These are phyloP conservation scores for Anoplolepis gracilipes DNA, from an alignment of 1,140 invertebrate species.

Conservation along the genomic window DNA sequence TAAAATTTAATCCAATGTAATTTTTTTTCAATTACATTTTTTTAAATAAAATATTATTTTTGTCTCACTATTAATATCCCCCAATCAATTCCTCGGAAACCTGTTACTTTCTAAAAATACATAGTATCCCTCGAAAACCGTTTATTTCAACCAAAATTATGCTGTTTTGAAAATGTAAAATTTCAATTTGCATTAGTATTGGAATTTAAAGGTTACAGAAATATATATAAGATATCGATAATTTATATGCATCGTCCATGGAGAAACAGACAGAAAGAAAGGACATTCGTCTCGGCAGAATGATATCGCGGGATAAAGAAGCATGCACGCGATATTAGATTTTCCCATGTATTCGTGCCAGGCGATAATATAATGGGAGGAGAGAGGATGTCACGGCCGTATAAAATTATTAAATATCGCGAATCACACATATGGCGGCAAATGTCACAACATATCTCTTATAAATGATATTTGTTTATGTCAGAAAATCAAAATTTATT, in stretches of 20 bases:
- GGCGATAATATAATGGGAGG: constrained; percentile 51
- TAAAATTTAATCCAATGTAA: too few relatives aligned
- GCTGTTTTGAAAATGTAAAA: too few relatives aligned
- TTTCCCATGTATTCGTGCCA: constrained; percentile 58
- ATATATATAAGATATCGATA: background rate
- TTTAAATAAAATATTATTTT: too few relatives aligned
- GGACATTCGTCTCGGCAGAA: constrained; percentile 53
- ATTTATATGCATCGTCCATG: constrained; percentile 10
- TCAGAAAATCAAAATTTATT: constrained; percentile 2
- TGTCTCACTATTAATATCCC: too few relatives aligned
- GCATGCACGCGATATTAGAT: constrained; percentile 59
- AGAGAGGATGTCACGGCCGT: constrained; percentile 57
- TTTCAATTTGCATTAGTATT: too few relatives aligned
- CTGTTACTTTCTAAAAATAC: too few relatives aligned
- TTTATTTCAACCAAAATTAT: too few relatives aligned
- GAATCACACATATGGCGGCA: constrained; percentile 26
- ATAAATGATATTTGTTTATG: constrained; percentile 2
- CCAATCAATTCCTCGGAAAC: too few relatives aligned
- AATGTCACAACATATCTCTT: constrained; percentile 29
- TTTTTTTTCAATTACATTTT: too few relatives aligned
- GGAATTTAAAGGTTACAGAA: too few relatives aligned
- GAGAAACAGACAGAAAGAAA: background rate
- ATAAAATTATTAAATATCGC: constrained; percentile 62
- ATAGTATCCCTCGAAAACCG: too few relatives aligned
- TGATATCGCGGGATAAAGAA: constrained; percentile 54